Conservation (phyloP, 2,113 vertebrate species). For the Zosterops lateralis region DNA sequence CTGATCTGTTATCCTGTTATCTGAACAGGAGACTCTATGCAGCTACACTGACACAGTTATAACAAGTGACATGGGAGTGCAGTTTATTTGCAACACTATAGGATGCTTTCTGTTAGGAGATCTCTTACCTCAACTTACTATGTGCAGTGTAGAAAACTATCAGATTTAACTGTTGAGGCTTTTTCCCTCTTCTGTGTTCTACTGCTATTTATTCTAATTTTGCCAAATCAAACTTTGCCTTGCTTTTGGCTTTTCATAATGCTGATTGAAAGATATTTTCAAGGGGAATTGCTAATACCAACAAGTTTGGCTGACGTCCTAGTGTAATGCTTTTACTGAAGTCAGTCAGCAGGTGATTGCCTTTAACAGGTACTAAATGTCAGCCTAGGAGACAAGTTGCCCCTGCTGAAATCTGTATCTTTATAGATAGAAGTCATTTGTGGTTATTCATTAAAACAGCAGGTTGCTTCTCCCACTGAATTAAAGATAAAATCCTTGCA, state of each 20-base stretch:
- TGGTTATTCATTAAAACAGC: conserved; percentile 44
- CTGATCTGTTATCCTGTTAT: not conserved
- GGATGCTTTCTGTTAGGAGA: not conserved
- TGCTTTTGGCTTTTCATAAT: not conserved
- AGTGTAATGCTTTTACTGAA: conserved; percentile 22
- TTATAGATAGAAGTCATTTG: not conserved
- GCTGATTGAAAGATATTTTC: not conserved
- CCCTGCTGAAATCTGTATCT: conserved; percentile 34
- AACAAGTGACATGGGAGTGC: not conserved
- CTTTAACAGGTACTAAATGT: conserved; percentile 42
- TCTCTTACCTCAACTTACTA: not conserved
- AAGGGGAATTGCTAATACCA: not conserved
- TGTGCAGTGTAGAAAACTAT: not conserved
- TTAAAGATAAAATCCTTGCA: conserved; percentile 6
- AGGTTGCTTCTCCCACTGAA: conserved; percentile 17
- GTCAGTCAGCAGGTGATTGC: conserved; percentile 1
- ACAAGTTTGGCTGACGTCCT: not conserved
- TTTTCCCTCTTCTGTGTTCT: not conserved
- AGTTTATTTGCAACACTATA: not conserved
- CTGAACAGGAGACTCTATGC: not conserved
- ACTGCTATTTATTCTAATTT: not conserved
- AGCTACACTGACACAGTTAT: not conserved
- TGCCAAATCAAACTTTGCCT: not conserved
- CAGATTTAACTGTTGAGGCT: not conserved
- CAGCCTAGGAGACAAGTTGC: conserved; percentile 11